Evolutionary conservation across 1,140 invertebrate genomes (phyloP), one percentile per base, ranked within the genome.

Genomic region (Rhyacophila brunnea): DNA sequence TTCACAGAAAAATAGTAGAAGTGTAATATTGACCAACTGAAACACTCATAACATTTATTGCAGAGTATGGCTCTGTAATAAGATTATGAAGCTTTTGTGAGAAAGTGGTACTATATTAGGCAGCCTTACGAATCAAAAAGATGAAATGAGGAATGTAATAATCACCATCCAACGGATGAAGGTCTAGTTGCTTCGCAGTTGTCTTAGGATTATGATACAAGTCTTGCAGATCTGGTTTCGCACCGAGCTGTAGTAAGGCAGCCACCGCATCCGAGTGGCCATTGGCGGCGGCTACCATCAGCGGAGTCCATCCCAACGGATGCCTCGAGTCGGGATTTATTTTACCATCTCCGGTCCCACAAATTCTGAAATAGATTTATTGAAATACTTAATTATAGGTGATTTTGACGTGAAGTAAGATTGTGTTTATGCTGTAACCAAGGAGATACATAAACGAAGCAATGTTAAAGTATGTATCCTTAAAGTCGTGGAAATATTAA

Each of bases 281-380:
- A 77, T 92, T 94, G 13, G 93, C 86, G 19, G 88, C 88, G 51
- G 92, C 92, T 44, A 87, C 83, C 75, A 94, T 92, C 28, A 96
- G 76, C 10, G 91, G 83, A 43, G 91, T 94, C 92, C 93, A 95
- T 34, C 93, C 93, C 23, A 93, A 76, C 13, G 75, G 57, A 74
- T 93, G 90, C 1, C 85, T 75, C 44, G 65, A 60, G 74, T 91
- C 88, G 6, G 85, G 78, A 70, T 87, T 77, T 34, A 82, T 70
- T 10, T 71, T 74, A 49, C 73, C 69, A 2, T 62, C 67, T 6
- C 69, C 68, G 15, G 71, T 68, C n/a, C 65, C 63, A 49, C 58
- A 68, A 57, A 73, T 60, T 56, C 71, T 71, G 49, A 44, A 60
- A 28, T n/a, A n/a, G n/a, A n/a, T n/a, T n/a, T n/a, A n/a, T n/a